Evolutionary conservation across 2,113 vertebrate genomes (phyloP).

Genomic region (Sylvicapra grimmia): DNA sequence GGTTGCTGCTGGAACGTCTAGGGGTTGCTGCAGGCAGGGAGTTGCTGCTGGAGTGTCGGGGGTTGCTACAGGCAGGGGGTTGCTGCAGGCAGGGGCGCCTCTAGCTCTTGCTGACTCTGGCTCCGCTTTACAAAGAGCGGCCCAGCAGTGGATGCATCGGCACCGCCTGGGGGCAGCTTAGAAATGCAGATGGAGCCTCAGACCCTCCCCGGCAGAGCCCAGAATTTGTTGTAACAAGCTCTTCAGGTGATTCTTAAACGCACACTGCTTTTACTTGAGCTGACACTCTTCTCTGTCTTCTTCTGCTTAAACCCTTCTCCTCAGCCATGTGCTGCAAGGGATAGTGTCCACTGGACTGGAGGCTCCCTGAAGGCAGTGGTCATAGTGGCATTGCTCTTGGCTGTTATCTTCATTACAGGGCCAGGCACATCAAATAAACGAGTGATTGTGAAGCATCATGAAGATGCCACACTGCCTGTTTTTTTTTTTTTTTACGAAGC

Average conservation of each 20-base stretch:
- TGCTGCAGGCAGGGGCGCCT: not conserved
- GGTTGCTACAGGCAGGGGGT: too few species aligned
- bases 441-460: not conserved
- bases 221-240: not conserved
- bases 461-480: not conserved
- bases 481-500: not conserved
- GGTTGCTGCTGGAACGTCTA: not conserved
- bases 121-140: not conserved
- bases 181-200: not conserved
- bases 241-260: not conserved
- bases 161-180: not conserved
- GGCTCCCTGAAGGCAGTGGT: not conserved
- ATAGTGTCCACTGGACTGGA: not conserved
- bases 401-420: not conserved
- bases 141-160: not conserved
- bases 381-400: not conserved
- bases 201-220: not conserved
- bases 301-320: not conserved
- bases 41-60: not conserved
- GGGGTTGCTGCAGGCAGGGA: not conserved
- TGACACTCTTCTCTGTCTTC: not conserved
- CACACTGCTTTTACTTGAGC: not conserved
- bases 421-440: not conserved
- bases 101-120: not conserved
- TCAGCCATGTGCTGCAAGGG: not conserved